These are phyloP conservation scores for Potamilus streckersoni DNA, from an alignment of 1,140 invertebrate genomes.

Conservation along the genomic window DNA sequence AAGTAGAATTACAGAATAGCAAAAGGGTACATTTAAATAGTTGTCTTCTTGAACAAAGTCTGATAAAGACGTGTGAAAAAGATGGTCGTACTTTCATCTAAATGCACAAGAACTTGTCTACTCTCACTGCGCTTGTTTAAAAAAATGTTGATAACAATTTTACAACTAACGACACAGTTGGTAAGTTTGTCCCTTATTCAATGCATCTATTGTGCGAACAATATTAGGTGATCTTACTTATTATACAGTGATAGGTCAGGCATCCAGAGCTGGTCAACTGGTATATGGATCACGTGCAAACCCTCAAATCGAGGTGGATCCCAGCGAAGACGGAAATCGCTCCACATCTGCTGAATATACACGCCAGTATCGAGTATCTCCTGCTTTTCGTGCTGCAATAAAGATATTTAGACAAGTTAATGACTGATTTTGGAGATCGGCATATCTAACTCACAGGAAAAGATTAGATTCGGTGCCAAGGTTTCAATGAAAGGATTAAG, in stretches of 20 bases:
- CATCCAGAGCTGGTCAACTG: conserved; percentile 71
- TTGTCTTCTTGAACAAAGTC: no score
- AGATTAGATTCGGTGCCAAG: no score
- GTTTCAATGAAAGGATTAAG: no score
- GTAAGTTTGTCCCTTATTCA: background rate
- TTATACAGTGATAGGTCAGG: conserved; percentile 75
- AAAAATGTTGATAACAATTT: background rate
- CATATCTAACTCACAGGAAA: no score
- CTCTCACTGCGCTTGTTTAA: background rate
- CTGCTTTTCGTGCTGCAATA: conserved; percentile 33
- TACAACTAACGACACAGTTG: background rate
- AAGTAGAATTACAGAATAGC: no score
- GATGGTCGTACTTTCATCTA: no score
- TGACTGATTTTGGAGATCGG: no score
- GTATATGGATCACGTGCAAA: conserved; percentile 38
- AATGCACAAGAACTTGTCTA: no score
- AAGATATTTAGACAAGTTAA: no score
- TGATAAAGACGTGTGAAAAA: no score
- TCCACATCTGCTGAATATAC: conserved; percentile 44
- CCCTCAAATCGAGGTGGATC: conserved; percentile 35
- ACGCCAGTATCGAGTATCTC: conserved; percentile 37
- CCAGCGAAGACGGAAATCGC: conserved; percentile 48
- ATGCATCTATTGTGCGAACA: background rate
- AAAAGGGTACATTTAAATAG: no score
- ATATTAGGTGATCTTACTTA: conserved; percentile 62